Evolutionary conservation across 1,140 invertebrate genomes (phyloP), one percentile per base, ranked within the genome.

Genomic region (Heliconius congener): DNA sequence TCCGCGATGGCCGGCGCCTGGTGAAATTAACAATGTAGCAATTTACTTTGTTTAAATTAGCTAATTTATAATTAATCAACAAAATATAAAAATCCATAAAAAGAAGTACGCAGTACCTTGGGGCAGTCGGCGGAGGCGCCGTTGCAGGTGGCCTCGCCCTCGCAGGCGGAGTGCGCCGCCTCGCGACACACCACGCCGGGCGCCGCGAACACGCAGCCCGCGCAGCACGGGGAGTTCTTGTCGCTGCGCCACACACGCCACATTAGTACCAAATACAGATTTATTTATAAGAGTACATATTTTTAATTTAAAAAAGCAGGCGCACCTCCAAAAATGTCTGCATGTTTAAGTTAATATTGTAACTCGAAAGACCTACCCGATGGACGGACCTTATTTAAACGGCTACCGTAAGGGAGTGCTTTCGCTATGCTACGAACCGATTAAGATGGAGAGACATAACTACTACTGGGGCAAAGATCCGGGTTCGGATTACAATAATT

Each of bases 171-270:
- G 84, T 97, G 97, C 87, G 98, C 97, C 0, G 97, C 97, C 84
- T 98, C 97, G 27, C 98, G 96, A 88, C 98, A 99, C 87, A 98
- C 97, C 9, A 97, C 95, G 1, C 97, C 97, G 9, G 95, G 95
- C 78, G 96, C 95, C 96, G 99, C 98, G 85, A 97, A 98, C 85
- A 97, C 96, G 87, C 98, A 99, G 83, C 97, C 96, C 90, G 97
- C 96, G 87, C 99, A 99, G 90, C 99, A 99, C 0, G 98, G 98
- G 1, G 98, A 98, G 92, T 99, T 99, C 89, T 98, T 98, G 92
- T 99, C 98, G 91, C 98, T 96, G 82, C 4, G 11, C 4, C 4
- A 4, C 4, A 46, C 42, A 23, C 23, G 23, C 23, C 23, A 23
- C 23, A 23, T 23, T 23, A 23, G 23, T 23, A 23, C 23, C 23